Evolutionary conservation across 2,888 invertebrate species (phyloP), one percentile per base, ranked within the genome.

Genomic region (Lepidochitona cinerea): DNA sequence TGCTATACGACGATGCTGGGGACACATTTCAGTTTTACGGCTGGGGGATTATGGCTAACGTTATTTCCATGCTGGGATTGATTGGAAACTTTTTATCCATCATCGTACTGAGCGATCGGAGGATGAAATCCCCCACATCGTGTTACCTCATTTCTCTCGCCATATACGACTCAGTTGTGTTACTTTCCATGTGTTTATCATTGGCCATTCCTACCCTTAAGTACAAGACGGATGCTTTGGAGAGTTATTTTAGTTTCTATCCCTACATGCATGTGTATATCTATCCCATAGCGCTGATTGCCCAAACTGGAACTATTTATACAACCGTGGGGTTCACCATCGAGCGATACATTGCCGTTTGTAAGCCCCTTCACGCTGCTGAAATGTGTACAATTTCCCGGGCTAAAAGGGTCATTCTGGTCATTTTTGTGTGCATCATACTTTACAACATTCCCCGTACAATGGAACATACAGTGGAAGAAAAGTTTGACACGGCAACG

Each of bases 111-210:
- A 79, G 84, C 49, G 84, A 87, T 74, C 93, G 97, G 72, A 97
- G 97, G 91, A 98, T 98, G 98, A 94, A 96, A 86, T 97, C 97
- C 75, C 97, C 97, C 88, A 96, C 98, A 88, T 98, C 98, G 92
- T 96, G 97, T 91, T 93, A 98, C 88, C 93, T 99, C 76, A 96
- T 97, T 80, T 97, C 97, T 5, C 93, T 99, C 83, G 98, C 98
- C 33, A 93, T 96, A 84, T 97, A 97, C 91, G 99, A 99, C 92
- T 96, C 96, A 14, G 93, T 96, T 79, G 93, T 98, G 83, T 95
- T 98, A 84, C 92, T 96, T 83, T 87, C 90, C 4, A 87, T 91
- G 77, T 80, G 88, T 14, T 73, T 89, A 35, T 87, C 86, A 78
- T 81, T 90, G 72, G 84, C 86, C 12, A 74, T 89, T 26, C 89